These are phyloP conservation scores for Anomalospiza imberbis DNA, from an alignment of 2,797 vertebrate species.

Conservation along the genomic window DNA sequence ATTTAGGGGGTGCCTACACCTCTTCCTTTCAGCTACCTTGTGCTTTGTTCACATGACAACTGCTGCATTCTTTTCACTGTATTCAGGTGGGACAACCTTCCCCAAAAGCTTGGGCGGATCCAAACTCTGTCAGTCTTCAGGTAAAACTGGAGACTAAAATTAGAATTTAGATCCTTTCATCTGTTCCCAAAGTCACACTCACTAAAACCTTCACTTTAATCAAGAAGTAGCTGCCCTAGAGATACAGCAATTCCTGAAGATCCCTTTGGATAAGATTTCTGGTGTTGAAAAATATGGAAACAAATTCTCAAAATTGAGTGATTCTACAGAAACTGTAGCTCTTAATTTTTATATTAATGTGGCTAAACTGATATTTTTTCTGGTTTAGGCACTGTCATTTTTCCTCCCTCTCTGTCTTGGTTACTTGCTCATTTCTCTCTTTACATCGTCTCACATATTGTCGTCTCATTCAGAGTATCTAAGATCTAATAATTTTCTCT, in stretches of 20 bases:
- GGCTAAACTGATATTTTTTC: neutral
- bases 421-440: neutral
- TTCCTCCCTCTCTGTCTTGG: neutral
- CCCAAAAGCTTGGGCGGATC: neutral
- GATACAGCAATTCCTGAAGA: neutral
- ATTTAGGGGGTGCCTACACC: neutral
- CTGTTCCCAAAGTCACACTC: neutral
- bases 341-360: neutral
- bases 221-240: neutral
- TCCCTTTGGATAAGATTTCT: neutral
- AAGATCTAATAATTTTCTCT: neutral
- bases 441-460: neutral
- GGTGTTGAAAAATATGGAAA: neutral
- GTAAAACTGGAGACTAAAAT: neutral
- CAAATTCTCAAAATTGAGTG: neutral
- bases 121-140: neutral
- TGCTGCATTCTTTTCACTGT: neutral
- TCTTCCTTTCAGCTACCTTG: neutral
- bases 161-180: neutral
- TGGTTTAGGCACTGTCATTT: neutral
- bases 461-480: neutral
- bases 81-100: neutral
- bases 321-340: neutral
- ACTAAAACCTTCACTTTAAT: neutral
- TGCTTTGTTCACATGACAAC: neutral